Evolutionary conservation across 2,113 vertebrate species (phyloP).

Genomic region (Mirounga angustirostris): DNA sequence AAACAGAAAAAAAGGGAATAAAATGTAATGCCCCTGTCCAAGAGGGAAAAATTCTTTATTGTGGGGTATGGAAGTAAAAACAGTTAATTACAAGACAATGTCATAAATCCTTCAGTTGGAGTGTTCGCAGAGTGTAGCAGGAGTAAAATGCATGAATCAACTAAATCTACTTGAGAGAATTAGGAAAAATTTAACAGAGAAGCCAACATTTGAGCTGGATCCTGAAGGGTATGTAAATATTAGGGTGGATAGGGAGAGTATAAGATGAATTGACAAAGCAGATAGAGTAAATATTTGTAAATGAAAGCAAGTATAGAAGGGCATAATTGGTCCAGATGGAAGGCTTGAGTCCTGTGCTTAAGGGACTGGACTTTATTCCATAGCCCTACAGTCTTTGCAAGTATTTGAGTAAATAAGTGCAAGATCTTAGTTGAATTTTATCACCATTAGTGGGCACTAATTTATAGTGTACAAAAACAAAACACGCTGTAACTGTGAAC

Average conservation of each 20-base stretch:
- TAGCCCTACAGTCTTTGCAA: background rate
- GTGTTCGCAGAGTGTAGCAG: background rate
- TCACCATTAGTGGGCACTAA: background rate
- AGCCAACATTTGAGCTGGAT: constrained; percentile 21
- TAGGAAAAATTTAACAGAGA: background rate
- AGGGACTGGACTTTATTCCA: background rate
- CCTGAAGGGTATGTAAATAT: constrained; percentile 8
- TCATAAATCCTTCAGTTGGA: background rate
- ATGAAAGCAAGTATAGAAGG: background rate
- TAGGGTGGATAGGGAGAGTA: background rate
- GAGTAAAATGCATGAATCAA: background rate
- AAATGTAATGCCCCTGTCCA: background rate
- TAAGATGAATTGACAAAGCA: constrained; percentile 1
- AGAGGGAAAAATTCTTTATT: background rate
- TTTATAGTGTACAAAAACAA: background rate
- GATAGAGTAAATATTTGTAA: constrained; percentile 61
- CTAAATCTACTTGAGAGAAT: background rate
- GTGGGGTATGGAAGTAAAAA: background rate
- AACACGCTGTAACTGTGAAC: background rate
- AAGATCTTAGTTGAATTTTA: background rate
- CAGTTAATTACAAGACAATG: background rate
- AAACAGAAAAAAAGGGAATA: background rate
- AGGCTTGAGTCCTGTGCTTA: background rate
- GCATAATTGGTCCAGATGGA: background rate
- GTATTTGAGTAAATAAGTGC: background rate